Conservation (phyloP, 1,140 invertebrate genomes). For the Papilio helenus region DNA sequence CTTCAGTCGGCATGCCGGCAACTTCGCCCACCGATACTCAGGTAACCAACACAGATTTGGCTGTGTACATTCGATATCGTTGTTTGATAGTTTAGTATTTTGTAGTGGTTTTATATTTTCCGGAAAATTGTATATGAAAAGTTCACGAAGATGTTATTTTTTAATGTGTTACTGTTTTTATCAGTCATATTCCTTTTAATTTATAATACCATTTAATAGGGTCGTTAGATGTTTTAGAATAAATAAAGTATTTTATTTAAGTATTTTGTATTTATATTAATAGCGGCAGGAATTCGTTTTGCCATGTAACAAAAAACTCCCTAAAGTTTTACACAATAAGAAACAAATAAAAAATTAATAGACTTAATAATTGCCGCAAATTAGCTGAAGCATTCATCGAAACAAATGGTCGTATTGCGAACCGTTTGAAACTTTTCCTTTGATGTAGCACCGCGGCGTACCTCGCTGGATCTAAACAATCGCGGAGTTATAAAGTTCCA, state of each 20-base stretch:
- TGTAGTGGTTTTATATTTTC: neutral
- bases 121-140: neutral
- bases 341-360: constrained; percentile 22
- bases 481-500: constrained; percentile 60
- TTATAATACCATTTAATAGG: no score
- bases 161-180: neutral
- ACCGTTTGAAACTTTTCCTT: constrained; percentile 70
- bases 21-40: constrained; percentile 49
- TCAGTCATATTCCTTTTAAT: neutral
- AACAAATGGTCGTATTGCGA: constrained; percentile 58
- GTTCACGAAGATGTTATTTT: neutral
- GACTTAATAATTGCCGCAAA: constrained; percentile 38
- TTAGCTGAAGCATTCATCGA: constrained; percentile 47
- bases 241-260: no score
- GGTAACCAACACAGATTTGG: constrained; percentile 52
- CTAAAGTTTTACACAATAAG: neutral
- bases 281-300: neutral
- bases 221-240: no score
- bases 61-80: constrained; percentile 37
- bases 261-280: neutral
- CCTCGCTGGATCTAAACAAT: constrained; percentile 68
- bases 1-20: constrained; percentile 55
- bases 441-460: constrained; percentile 56
- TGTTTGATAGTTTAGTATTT: constrained; percentile 37
- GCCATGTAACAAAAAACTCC: neutral